Conservation (phyloP, 2,113 vertebrate species). For the Cyprinodon variegatus region DNA sequence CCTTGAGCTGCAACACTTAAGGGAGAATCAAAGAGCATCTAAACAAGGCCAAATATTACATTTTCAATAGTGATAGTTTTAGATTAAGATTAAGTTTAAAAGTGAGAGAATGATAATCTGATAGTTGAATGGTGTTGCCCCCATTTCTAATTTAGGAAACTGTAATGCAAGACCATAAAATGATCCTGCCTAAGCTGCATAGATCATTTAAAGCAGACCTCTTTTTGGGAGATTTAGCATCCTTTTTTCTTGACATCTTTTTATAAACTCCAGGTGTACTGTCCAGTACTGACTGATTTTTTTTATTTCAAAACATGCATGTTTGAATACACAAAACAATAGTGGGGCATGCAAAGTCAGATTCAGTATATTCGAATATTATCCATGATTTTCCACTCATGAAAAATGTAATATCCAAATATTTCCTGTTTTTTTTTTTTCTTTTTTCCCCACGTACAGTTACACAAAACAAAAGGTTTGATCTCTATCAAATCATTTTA, state of each 20-base stretch:
- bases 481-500: neutral
- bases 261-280: neutral
- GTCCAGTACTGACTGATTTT: too few relatives aligned
- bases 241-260: neutral
- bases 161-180: neutral
- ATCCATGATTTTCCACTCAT: too few relatives aligned
- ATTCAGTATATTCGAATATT: too few relatives aligned
- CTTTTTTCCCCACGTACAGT: neutral
- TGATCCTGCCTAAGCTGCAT: neutral
- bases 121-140: conserved; percentile 1
- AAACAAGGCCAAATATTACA: neutral
- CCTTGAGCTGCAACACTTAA: neutral
- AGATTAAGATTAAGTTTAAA: neutral
- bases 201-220: neutral
- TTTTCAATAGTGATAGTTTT: neutral
- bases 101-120: neutral
- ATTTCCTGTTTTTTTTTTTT: too few relatives aligned
- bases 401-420: too few relatives aligned
- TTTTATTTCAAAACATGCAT: too few relatives aligned
- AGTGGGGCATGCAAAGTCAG: too few relatives aligned
- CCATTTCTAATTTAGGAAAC: conserved; percentile 8
- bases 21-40: neutral
- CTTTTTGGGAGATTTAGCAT: neutral
- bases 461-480: neutral
- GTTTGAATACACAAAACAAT: too few relatives aligned